Percentiles rank a stretch among this genome's conserved stretches.
Evolutionary conservation across 1,140 invertebrate species (phyloP).

Genomic region (Cotesia typhae): DNA sequence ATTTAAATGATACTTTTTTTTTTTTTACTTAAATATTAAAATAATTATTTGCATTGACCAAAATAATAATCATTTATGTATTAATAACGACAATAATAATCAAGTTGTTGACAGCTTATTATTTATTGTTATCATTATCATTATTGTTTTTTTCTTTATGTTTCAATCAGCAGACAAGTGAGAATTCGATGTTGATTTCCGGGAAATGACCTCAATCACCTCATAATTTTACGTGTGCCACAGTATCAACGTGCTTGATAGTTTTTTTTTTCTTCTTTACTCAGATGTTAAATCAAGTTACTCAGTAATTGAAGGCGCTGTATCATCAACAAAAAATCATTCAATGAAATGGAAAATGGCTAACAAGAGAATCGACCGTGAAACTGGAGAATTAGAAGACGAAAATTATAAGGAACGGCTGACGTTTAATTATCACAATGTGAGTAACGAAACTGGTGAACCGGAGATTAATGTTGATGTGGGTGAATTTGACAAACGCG

Average conservation of each 20-base stretch:
- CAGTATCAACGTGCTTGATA: slow-evolving; percentile 19
- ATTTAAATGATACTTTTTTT: too few species aligned
- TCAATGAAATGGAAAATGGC: neutral
- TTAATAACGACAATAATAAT: too few species aligned
- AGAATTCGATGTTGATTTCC: slow-evolving; percentile 35
- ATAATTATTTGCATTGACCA: too few species aligned
- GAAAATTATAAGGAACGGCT: neutral
- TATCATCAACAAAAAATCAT: neutral
- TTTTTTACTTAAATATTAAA: too few species aligned
- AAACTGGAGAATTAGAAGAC: slow-evolving; percentile 54
- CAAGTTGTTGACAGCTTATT: too few species aligned
- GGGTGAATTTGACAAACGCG: slow-evolving; percentile 39
- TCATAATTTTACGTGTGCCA: neutral
- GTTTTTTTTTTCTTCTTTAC: neutral
- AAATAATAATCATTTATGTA: too few species aligned
- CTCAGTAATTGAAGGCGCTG: neutral
- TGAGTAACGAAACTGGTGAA: slow-evolving; percentile 58
- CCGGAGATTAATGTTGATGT: slow-evolving; percentile 47
- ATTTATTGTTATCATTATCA: too few species aligned
- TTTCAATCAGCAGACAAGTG: too few species aligned
- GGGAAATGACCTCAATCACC: slow-evolving; percentile 54
- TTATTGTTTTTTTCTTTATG: too few species aligned
- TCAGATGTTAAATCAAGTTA: neutral
- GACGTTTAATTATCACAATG: slow-evolving; percentile 32
- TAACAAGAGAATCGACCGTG: slow-evolving; percentile 49